Evolutionary conservation across 2,888 invertebrate genomes (phyloP).

Genomic region (Yponomeuta sedellus): DNA sequence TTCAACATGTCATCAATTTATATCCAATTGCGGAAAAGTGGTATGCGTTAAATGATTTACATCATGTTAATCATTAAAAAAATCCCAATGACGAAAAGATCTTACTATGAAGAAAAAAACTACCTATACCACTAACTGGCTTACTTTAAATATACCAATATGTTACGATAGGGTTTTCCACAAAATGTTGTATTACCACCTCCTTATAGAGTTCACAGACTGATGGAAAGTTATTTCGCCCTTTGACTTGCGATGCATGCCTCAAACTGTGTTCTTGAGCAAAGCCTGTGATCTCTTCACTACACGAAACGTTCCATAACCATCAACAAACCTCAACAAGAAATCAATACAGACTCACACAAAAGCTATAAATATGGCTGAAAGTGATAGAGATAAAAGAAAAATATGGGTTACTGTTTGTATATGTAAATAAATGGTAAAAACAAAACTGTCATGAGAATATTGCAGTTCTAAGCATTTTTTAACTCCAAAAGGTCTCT

Average conservation of each 20-base stretch:
- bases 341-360: slow-evolving; percentile 51
- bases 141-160: neutral
- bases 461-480: slow-evolving; percentile 2
- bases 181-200: slow-evolving; percentile 13
- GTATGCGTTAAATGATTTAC: slow-evolving; percentile 13
- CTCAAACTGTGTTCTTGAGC: neutral
- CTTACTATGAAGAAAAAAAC: slow-evolving; percentile 3
- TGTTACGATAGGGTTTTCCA: slow-evolving; percentile 8
- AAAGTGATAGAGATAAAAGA: slow-evolving; percentile 1
- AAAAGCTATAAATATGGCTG: slow-evolving; percentile 15
- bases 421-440: neutral
- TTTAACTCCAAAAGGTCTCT: slow-evolving; percentile 13
- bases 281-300: slow-evolving; percentile 35
- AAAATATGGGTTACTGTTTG: neutral
- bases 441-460: slow-evolving; percentile 9
- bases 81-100: slow-evolving; percentile 5
- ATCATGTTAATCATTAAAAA: neutral
- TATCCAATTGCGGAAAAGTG: slow-evolving; percentile 32
- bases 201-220: slow-evolving; percentile 37
- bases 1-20: slow-evolving; percentile 35
- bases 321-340: slow-evolving; percentile 21
- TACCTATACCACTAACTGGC: neutral
- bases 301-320: neutral
- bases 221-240: slow-evolving; percentile 25
- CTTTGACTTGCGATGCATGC: neutral